A percentile compares a stretch with the other conserved stretches of the same genome.
Conservation (phyloP, 2,888 invertebrate species). For the Brachynemurus nebulosus region DNA sequence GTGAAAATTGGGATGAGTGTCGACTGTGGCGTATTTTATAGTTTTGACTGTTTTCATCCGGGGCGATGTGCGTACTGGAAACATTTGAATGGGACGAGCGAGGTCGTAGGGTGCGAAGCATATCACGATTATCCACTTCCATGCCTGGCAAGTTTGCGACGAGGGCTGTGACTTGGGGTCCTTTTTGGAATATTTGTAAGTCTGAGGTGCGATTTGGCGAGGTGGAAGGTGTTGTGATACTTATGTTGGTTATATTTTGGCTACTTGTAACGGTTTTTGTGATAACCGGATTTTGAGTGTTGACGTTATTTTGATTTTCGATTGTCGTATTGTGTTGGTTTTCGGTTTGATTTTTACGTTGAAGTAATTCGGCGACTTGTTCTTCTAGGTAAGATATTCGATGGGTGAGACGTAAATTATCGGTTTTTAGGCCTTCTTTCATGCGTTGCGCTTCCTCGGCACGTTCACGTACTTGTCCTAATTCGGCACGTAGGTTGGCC, state of each 20-base stretch:
- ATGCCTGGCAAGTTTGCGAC: constrained; percentile 49
- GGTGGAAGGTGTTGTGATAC: constrained; percentile 45
- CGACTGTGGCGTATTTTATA: constrained; percentile 20
- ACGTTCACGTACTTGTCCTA: constrained; percentile 41
- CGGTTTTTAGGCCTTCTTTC: constrained; percentile 47
- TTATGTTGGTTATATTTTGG: constrained; percentile 57
- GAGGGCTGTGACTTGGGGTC: constrained; percentile 53
- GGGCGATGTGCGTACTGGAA: constrained; percentile 34
- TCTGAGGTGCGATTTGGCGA: constrained; percentile 12
- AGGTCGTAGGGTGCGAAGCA: constrained; percentile 36
- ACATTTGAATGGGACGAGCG: constrained; percentile 41
- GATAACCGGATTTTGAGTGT: constrained; percentile 24
- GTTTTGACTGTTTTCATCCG: constrained; percentile 22
- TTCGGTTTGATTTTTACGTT: constrained; percentile 12
- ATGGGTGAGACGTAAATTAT: constrained; percentile 74
- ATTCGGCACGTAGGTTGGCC: constrained; percentile 39
- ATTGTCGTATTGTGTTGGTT: too few relatives aligned
- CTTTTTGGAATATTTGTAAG: constrained; percentile 18
- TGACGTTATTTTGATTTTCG: constrained; percentile 4
- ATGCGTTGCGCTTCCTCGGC: constrained; percentile 49
- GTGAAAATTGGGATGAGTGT: constrained; percentile 22
- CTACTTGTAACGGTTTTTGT: constrained; percentile 41
- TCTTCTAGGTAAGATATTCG: constrained; percentile 82
- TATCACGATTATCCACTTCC: constrained; percentile 30
- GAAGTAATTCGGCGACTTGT: constrained; percentile 47